Evolutionary conservation across 2,113 vertebrate genomes (phyloP).

Genomic region (Phoenicopterus ruber): DNA sequence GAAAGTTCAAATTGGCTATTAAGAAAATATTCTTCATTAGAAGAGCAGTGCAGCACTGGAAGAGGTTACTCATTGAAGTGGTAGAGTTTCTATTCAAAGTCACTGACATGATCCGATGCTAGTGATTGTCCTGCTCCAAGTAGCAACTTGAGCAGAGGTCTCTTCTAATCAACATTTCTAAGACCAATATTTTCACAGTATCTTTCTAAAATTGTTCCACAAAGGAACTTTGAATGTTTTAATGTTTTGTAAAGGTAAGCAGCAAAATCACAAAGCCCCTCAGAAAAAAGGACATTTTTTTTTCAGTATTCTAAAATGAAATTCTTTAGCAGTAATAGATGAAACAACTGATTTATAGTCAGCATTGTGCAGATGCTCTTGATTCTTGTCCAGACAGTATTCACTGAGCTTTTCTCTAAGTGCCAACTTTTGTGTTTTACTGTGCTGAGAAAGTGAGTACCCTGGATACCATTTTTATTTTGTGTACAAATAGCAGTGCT

Average conservation of each 20-base stretch:
- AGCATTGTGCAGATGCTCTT: not conserved
- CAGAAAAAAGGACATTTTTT: not conserved
- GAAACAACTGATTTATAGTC: not conserved
- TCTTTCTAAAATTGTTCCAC: not conserved
- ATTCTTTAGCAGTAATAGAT: not conserved
- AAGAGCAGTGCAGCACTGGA: not conserved
- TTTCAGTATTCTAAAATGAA: not conserved
- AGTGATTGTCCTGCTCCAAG: not conserved
- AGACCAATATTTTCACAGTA: not conserved
- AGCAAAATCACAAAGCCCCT: not conserved
- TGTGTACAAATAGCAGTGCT: not conserved
- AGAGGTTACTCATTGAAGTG: not conserved
- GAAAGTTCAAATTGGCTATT: not conserved
- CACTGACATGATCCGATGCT: not conserved
- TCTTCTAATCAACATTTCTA: not conserved
- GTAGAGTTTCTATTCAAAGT: not conserved
- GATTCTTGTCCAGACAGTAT: not conserved
- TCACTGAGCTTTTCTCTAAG: not conserved
- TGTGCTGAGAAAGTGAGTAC: not conserved
- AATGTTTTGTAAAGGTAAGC: not conserved
- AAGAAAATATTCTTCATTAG: not conserved
- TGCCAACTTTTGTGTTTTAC: not conserved
- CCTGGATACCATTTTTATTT: not conserved
- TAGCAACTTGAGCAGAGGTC: not conserved
- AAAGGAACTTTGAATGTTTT: not conserved